These are phyloP conservation scores for Plebejus melissa DNA, from an alignment of 2,888 invertebrate genomes.

Conservation along the genomic window DNA sequence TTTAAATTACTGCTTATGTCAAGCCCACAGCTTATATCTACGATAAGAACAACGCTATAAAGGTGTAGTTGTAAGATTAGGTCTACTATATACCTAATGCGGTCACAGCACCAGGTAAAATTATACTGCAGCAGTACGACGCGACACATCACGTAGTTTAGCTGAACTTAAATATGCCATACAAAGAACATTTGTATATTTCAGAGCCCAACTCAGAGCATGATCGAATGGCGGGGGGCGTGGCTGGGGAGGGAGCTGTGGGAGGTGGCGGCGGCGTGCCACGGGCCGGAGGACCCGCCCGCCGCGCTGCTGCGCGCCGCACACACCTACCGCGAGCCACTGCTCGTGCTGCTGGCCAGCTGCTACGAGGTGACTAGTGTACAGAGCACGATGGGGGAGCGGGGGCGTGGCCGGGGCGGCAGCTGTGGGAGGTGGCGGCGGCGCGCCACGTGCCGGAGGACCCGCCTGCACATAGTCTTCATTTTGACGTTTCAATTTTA, in stretches of 20 bases:
- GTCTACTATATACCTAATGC: neutral
- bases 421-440: constrained; percentile 81
- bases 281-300: constrained; percentile 84
- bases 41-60: neutral
- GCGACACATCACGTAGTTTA: neutral
- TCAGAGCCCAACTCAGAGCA: constrained; percentile 52
- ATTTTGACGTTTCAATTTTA: no score
- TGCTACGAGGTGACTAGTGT: constrained; percentile 80
- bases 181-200: constrained; percentile 15
- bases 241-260: constrained; percentile 72
- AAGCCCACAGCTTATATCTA: neutral
- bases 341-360: constrained; percentile 82
- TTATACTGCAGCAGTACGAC: neutral
- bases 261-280: constrained; percentile 82
- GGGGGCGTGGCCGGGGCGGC: constrained; percentile 59
- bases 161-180: neutral
- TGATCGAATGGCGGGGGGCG: constrained; percentile 59
- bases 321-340: constrained; percentile 76
- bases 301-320: constrained; percentile 81
- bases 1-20: neutral
- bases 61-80: neutral
- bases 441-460: constrained; percentile 82
- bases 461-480: constrained; percentile 63
- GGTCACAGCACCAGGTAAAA: neutral
- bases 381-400: constrained; percentile 54